These are phyloP conservation scores for Callionymus lyra DNA, from an alignment of 2,113 vertebrate genomes.

Conservation along the genomic window DNA sequence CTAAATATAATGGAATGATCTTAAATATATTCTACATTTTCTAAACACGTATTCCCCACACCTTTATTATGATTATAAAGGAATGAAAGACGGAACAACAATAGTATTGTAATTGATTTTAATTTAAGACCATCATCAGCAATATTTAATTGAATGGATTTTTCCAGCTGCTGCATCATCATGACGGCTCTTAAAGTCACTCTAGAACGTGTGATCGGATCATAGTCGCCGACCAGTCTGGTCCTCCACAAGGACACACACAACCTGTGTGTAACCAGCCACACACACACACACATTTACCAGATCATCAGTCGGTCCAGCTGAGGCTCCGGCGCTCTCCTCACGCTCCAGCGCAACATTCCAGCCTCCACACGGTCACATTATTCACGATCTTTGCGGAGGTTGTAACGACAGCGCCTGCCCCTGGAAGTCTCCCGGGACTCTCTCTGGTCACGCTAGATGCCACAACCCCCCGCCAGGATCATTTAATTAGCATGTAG, in stretches of 20 bases:
- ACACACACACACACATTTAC: background rate
- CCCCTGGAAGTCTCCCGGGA: slow-evolving; percentile 16
- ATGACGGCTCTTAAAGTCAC: slow-evolving; percentile 39
- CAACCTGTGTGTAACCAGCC: background rate
- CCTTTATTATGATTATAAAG: no score
- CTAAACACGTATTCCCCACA: no score
- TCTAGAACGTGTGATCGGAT: slow-evolving; percentile 10
- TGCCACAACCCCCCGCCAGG: slow-evolving; percentile 9
- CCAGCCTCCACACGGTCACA: slow-evolving; percentile 6
- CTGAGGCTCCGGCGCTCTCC: slow-evolving; percentile 22
- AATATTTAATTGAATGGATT: no score
- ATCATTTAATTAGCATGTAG: slow-evolving; percentile 12
- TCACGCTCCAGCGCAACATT: slow-evolving; percentile 17
- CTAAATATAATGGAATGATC: no score
- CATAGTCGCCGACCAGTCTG: slow-evolving; percentile 20
- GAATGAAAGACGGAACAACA: no score
- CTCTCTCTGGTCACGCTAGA: slow-evolving; percentile 12
- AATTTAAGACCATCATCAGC: no score
- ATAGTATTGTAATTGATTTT: no score
- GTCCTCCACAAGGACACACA: slow-evolving; percentile 39
- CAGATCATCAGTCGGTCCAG: slow-evolving; percentile 24
- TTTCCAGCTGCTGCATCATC: slow-evolving; percentile 39
- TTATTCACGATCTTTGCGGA: slow-evolving; percentile 22
- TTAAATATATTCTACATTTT: no score
- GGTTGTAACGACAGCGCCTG: background rate